Evolutionary conservation across 2,113 vertebrate species (phyloP), one percentile per base, ranked within the genome.

Genomic region (Ardeotis arabs): DNA sequence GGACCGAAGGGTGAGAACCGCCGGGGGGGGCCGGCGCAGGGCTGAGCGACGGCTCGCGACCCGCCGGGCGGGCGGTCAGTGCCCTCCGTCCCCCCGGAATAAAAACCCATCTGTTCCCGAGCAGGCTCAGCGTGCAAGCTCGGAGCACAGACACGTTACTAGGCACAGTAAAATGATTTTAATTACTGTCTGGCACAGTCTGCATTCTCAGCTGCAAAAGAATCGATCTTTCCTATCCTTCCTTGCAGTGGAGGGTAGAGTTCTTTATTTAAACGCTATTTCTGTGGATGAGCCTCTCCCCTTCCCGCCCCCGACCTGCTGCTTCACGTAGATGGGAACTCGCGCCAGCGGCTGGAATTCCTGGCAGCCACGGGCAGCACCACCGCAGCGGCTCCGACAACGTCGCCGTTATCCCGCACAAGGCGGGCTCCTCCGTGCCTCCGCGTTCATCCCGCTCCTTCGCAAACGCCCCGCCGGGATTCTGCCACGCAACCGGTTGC

Each of bases 171-270:
- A 63, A 81, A 28, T 3, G 72, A 67, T 82, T 88, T 92, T 82
- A 89, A 24, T 74, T 77, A n/a, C 70, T 50, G 88, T 19, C 90
- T 96, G 95, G 86, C 91, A 95, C 75, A 52, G 62, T 37, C 47
- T 70, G 91, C 50, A 3, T 39, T 91, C 92, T 96, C 80, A 92
- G 90, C 92, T 92, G 87, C 82, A 69, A 35, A 55, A 95, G 68
- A 92, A 95, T 41, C 3, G 28, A 84, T 78, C 90, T 84, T 69
- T 45, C 83, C 88, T 35, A 79, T 45, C 73, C 55, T 28, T 52
- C 89, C 90, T 37, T 58, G 77, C 49, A 78, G 66, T 1, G 12
- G 18, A 73, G 67, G 89, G 80, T 37, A 84, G 9, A 47, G 64
- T 64, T 82, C 93, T 93, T 67, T 8, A 49, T 63, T 84, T 37